Evolutionary conservation across 2,888 invertebrate genomes (phyloP), one percentile per base, ranked within the genome.

Genomic region (Seira musarum): DNA sequence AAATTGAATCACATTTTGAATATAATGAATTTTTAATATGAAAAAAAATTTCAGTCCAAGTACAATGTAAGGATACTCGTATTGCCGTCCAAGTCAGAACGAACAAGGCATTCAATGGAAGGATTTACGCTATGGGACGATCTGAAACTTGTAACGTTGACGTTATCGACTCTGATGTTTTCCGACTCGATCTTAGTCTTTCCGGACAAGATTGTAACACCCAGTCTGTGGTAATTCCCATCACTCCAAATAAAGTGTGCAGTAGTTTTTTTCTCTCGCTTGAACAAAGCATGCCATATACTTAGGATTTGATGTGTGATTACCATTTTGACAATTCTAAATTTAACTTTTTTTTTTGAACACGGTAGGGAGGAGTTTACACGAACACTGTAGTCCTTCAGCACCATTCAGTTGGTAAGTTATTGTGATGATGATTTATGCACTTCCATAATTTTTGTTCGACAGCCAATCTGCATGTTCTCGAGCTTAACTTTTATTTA

Each of bases 101-200:
- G 49, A 97, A 96, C 89, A 95, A 96, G 88, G 96, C 96, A 22
- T 97, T 97, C 91, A 97, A 96, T 88, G 97, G 97, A 15, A 93
- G 97, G 82, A 96, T 97, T 88, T 97, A 97, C 89, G 97, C 97
- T 21, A 90, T 97, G 87, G 97, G 97, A 49, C 92, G 97, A 73
- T 96, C 96, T 0, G 97, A 97, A 90, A 97, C 97, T 57, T 97
- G 97, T 90, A 97, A 97, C 90, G 95, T 96, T 84, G 96, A 96
- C 88, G 96, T 97, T 21, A 93, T 94, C 88, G 96, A 96, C 90
- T 96, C 96, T 87, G 96, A 97, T 89, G 92, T 95, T 83, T 97
- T 97, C 92, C 92, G 96, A 86, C 91, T 97, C 81, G 97, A 97
- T 89, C 91, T 97, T 71, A 96, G 96, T 49, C 96, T 97, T 95